Evolutionary conservation across 2,888 invertebrate species (phyloP).

Genomic region (Trachelus iudaicus): DNA sequence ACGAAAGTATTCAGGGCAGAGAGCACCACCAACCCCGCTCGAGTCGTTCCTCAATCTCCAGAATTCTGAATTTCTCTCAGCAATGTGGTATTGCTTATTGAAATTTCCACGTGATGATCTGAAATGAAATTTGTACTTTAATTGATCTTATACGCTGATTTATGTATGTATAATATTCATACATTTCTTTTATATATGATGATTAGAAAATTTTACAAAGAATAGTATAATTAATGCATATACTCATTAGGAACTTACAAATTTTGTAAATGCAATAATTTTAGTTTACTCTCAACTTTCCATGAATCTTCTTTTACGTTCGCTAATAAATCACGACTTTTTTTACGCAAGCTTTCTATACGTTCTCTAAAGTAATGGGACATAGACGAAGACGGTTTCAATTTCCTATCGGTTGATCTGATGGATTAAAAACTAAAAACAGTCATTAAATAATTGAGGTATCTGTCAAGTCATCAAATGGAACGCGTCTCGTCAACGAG

Average conservation of each 20-base stretch:
- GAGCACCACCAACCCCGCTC: slow-evolving; percentile 13
- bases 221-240: neutral
- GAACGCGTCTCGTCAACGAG: neutral
- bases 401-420: no score
- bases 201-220: neutral
- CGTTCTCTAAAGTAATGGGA: slow-evolving; percentile 25
- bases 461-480: neutral
- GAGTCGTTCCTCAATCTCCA: slow-evolving; percentile 21
- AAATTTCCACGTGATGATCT: neutral
- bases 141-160: neutral
- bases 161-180: neutral
- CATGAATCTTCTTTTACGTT: slow-evolving; percentile 27
- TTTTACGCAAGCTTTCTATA: slow-evolving; percentile 36
- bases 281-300: slow-evolving; percentile 28
- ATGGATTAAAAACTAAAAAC: no score
- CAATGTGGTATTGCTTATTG: neutral
- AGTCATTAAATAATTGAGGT: no score
- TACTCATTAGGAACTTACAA: slow-evolving; percentile 30
- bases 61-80: slow-evolving; percentile 7
- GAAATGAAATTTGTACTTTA: neutral
- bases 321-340: slow-evolving; percentile 33
- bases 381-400: slow-evolving; percentile 19
- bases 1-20: slow-evolving; percentile 19
- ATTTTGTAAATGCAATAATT: slow-evolving; percentile 22
- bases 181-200: neutral